phyloP scores from a whole-genome alignment of 2,113 vertebrate species.

The Rhinoderma darwinii region DNA sequence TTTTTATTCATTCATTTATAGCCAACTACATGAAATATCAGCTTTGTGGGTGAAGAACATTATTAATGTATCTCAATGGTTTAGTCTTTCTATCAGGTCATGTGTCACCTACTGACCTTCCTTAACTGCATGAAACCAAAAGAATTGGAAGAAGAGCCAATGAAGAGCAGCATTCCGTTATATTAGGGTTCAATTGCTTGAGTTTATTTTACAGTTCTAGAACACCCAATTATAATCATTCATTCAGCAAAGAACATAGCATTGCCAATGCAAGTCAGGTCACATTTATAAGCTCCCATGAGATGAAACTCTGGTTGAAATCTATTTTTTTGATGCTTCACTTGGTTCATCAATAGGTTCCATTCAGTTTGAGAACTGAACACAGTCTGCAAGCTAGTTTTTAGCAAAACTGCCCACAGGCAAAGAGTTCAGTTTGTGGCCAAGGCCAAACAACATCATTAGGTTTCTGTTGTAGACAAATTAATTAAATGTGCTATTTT shows the following conservation, averaged over 20 bases:
- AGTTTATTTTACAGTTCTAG: slow-evolving; percentile 57
- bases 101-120: slow-evolving; percentile 58
- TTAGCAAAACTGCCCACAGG: neutral
- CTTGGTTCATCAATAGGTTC: slow-evolving; percentile 70
- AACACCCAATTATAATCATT: slow-evolving; percentile 46
- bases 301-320: slow-evolving; percentile 65
- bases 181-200: slow-evolving; percentile 42
- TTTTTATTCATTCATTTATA: neutral
- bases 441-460: neutral
- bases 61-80: slow-evolving; percentile 59
- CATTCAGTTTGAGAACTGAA: slow-evolving; percentile 71
- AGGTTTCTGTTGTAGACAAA: neutral
- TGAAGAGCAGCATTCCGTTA: slow-evolving; percentile 30
- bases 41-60: slow-evolving; percentile 55
- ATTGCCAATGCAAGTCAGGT: slow-evolving; percentile 59
- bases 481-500: neutral
- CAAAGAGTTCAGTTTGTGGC: neutral
- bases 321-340: slow-evolving; percentile 67
- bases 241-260: slow-evolving; percentile 60
- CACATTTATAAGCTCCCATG: slow-evolving; percentile 62
- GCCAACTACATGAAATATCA: neutral
- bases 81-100: slow-evolving; percentile 62
- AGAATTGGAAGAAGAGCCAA: slow-evolving; percentile 51
- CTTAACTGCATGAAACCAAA: slow-evolving; percentile 48
- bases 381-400: slow-evolving; percentile 61